phyloP scores from a whole-genome alignment of 2,888 invertebrate species.

The Congeria kusceri region DNA sequence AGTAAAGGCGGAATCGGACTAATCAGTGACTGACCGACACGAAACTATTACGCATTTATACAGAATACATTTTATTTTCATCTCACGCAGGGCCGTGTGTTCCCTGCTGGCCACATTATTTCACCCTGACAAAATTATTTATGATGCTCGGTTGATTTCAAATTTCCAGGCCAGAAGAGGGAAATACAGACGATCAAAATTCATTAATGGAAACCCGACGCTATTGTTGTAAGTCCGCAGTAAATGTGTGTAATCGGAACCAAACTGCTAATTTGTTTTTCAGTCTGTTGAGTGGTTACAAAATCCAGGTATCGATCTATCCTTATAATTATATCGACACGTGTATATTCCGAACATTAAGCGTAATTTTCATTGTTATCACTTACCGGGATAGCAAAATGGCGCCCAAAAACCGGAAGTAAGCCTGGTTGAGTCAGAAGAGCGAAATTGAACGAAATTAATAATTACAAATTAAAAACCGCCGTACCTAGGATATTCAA shows the following conservation, averaged over 20 bases:
- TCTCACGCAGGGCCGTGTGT: too few species aligned
- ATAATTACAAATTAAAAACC: conserved; percentile 63
- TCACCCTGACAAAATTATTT: conserved; percentile 27
- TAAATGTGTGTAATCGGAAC: conserved; percentile 39
- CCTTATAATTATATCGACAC: conserved; percentile 39
- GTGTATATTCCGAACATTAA: conserved; percentile 53
- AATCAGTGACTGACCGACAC: too few species aligned
- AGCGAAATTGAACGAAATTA: conserved; percentile 59
- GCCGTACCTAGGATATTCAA: conserved; percentile 31
- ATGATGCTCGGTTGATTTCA: conserved; percentile 17
- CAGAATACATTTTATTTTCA: too few species aligned
- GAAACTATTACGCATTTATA: too few species aligned
- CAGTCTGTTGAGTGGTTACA: conserved; percentile 41
- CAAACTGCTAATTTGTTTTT: conserved; percentile 48
- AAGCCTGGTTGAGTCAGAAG: conserved; percentile 49
- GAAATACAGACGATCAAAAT: conserved; percentile 43
- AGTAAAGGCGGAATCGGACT: too few species aligned
- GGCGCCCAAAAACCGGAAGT: conserved; percentile 56
- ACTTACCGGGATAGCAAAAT: conserved; percentile 47
- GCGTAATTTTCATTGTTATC: conserved; percentile 53
- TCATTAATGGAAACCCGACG: conserved; percentile 39
- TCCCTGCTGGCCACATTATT: conserved; percentile 6
- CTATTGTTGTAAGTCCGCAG: conserved; percentile 28
- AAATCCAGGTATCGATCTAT: conserved; percentile 30
- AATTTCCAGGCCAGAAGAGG: conserved; percentile 25